Evolutionary conservation across 1,140 invertebrate genomes (phyloP), one percentile per base, ranked within the genome.

Genomic region (Mya arenaria): DNA sequence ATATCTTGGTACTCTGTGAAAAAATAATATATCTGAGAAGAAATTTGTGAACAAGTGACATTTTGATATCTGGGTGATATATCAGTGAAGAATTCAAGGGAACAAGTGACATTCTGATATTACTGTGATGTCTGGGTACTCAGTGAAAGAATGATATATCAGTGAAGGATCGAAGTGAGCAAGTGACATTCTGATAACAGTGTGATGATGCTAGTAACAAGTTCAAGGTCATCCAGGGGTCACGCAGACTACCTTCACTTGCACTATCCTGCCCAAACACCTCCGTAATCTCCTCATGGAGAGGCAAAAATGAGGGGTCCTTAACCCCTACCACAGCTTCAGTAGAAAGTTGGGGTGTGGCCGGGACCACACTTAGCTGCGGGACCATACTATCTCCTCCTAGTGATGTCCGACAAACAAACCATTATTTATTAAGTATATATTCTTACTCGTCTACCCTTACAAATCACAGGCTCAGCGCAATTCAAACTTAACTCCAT

Each of bases 241-340:
- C n/a, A n/a, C n/a, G n/a, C n/a, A n/a, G n/a, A 44, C 65, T 80
- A 78, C 74, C 74, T 78, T 66, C 41, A 44, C n/a, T 44, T 37
- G 32, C 39, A 69, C 23, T 44, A n/a, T 52, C 48, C 19, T 17
- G 25, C 48, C 56, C 66, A 58, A 36, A 32, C n/a, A 62, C 10
- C 17, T 80, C 77, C 17, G 32, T n/a, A 19, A 37, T 37, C 19
- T 66, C 62, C 8, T 41, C 36, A 62, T n/a, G 55, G 19, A 52
- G 34, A 52, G 44, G 52, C 17, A 65, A 44, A 48, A 78, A 66
- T 4, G 74, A 66, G 28, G 74, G 74, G 10, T 78, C 74, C 23
- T 37, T 65, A 37, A 71, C n/a, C 56, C 56, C 65, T 23, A n/a
- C 25, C 19, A 52, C 17, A 23, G 48, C 2, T 23, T 52, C 48